These are phyloP conservation scores for Campoletis raptor DNA, from an alignment of 2,888 invertebrate species.

Conservation along the genomic window DNA sequence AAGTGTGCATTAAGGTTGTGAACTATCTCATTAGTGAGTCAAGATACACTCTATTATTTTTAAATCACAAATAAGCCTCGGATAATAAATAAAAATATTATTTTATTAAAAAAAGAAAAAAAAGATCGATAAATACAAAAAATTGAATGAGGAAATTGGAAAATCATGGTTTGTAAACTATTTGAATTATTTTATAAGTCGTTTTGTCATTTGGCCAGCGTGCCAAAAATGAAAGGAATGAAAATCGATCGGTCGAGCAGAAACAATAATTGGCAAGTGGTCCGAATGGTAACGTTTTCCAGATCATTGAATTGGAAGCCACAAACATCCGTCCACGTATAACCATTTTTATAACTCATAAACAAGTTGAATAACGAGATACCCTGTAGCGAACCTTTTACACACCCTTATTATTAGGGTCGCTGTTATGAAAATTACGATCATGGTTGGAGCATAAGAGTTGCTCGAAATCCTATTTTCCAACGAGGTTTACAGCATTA, in stretches of 20 bases:
- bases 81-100: too few species aligned
- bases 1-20: too few species aligned
- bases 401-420: slow-evolving; percentile 3
- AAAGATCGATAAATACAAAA: too few species aligned
- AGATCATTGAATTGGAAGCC: not conserved
- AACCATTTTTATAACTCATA: slow-evolving; percentile 6
- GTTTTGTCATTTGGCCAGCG: not conserved
- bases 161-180: not conserved
- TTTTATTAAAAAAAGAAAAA: too few species aligned
- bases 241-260: not conserved
- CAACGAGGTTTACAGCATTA: slow-evolving; percentile 7
- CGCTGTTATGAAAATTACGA: slow-evolving; percentile 29
- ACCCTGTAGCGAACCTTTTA: not conserved
- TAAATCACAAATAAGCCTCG: too few species aligned
- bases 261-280: not conserved
- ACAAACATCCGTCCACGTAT: not conserved
- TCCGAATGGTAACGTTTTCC: not conserved
- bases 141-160: not conserved
- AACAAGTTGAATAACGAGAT: not conserved
- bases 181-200: not conserved
- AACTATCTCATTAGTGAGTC: too few species aligned
- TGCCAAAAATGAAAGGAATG: not conserved
- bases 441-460: slow-evolving; percentile 1
- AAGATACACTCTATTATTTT: too few species aligned
- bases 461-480: not conserved